Conservation (phyloP, 2,797 vertebrate species). For the Clarias fuscus region DNA sequence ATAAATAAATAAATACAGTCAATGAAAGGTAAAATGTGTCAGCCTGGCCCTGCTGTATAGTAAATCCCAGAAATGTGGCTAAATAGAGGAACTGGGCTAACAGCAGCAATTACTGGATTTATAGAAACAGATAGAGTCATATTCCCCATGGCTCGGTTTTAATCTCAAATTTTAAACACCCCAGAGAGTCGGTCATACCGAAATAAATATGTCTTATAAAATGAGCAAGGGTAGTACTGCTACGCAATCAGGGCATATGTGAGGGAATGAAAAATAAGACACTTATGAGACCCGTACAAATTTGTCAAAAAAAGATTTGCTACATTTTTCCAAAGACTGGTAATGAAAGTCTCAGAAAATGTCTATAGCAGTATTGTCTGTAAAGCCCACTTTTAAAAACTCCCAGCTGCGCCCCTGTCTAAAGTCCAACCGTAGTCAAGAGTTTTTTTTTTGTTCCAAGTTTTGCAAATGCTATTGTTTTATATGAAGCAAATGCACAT, state of each 20-base stretch:
- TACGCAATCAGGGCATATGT: conserved; percentile 57
- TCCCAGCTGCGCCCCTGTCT: conserved; percentile 67
- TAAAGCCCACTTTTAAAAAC: conserved; percentile 65
- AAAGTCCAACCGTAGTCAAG: conserved; percentile 63
- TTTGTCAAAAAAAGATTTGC: conserved; percentile 69
- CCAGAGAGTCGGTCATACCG: conserved; percentile 45
- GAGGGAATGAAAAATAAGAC: conserved; percentile 55
- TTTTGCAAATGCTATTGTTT: conserved; percentile 68
- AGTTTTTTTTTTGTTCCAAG: conserved; percentile 38
- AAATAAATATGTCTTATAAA: conserved; percentile 56
- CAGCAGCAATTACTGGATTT: conserved; percentile 43
- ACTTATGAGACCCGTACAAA: conserved; percentile 62
- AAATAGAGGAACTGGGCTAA: conserved; percentile 44
- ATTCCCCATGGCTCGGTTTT: conserved; percentile 41
- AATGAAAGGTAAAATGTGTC: background rate
- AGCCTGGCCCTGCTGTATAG: conserved; percentile 18
- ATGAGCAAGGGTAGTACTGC: conserved; percentile 43
- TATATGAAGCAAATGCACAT: conserved; percentile 67
- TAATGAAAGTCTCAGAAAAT: conserved; percentile 65
- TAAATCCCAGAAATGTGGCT: conserved; percentile 39
- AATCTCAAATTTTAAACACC: conserved; percentile 52
- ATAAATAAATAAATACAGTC: background rate
- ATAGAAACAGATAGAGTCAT: conserved; percentile 48
- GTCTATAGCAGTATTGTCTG: conserved; percentile 65
- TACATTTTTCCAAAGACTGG: conserved; percentile 67